These are phyloP conservation scores for Cephalopholis sonnerati DNA, from an alignment of 2,113 vertebrate species.

Conservation along the genomic window DNA sequence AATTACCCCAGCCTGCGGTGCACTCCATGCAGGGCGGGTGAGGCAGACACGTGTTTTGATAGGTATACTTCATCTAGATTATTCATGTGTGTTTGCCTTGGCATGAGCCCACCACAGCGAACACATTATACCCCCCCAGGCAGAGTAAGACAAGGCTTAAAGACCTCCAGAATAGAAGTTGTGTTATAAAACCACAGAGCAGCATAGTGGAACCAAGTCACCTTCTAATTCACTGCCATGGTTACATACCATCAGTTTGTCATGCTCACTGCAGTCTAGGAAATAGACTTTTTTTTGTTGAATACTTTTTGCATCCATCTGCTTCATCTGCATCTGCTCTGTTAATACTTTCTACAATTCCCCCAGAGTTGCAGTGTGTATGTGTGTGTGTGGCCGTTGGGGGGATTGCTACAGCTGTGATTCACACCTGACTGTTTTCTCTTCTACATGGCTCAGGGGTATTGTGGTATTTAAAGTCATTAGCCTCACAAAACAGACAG, in stretches of 20 bases:
- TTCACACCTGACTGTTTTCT: no score
- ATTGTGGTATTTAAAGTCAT: no score
- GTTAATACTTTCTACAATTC: not conserved
- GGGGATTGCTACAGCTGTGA: no score
- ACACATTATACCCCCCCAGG: slow-evolving; percentile 41
- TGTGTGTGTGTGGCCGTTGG: no score
- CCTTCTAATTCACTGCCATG: slow-evolving; percentile 37
- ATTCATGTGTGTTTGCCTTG: slow-evolving; percentile 77
- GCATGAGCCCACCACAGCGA: slow-evolving; percentile 49
- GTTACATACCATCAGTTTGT: slow-evolving; percentile 30
- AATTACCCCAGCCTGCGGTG: slow-evolving; percentile 54
- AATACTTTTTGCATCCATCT: not conserved
- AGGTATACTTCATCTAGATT: slow-evolving; percentile 71
- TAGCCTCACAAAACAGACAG: no score
- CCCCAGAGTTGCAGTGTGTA: not conserved
- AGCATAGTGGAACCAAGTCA: slow-evolving; percentile 9
- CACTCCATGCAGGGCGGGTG: slow-evolving; percentile 14
- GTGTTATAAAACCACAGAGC: slow-evolving; percentile 21
- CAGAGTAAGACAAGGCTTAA: slow-evolving; percentile 31
- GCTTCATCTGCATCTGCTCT: slow-evolving; percentile 1
- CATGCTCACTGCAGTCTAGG: slow-evolving; percentile 7
- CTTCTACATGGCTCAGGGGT: no score
- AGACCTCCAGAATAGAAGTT: slow-evolving; percentile 48
- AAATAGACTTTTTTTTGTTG: not conserved
- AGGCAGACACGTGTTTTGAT: slow-evolving; percentile 53